These are phyloP conservation scores for Pemphredon lugubris DNA, from an alignment of 2,888 invertebrate species.

Conservation along the genomic window DNA sequence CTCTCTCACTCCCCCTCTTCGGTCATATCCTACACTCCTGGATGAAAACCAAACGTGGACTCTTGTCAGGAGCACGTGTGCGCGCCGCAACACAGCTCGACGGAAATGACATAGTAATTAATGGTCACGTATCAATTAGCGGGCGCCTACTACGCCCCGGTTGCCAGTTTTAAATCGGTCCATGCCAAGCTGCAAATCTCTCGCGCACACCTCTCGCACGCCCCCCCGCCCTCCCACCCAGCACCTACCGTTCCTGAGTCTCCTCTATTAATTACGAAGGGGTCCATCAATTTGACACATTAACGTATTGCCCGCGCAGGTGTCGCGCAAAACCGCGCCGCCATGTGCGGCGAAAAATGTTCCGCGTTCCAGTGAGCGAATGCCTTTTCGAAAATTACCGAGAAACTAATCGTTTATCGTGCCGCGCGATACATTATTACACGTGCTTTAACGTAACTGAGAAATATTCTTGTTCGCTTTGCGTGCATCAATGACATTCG, in stretches of 20 bases:
- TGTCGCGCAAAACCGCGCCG: conserved; percentile 72
- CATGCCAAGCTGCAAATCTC: conserved; percentile 60
- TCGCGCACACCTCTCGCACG: conserved; percentile 16
- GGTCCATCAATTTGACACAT: conserved; percentile 80
- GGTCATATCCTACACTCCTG: conserved; percentile 13
- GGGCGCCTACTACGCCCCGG: conserved; percentile 67
- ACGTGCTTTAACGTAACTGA: neutral
- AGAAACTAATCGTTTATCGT: conserved; percentile 47
- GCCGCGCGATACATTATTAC: neutral
- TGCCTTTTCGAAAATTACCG: conserved; percentile 52
- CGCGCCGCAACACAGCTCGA: conserved; percentile 73
- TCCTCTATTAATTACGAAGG: conserved; percentile 79
- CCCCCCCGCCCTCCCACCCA: neutral
- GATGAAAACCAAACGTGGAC: conserved; percentile 42
- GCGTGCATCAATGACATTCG: neutral
- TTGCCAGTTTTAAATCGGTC: conserved; percentile 75
- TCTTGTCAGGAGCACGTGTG: conserved; percentile 77
- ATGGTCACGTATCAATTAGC: conserved; percentile 80
- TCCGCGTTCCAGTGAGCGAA: conserved; percentile 45
- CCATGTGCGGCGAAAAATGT: conserved; percentile 66
- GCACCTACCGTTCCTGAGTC: conserved; percentile 35
- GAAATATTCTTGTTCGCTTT: neutral
- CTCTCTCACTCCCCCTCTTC: conserved; percentile 4
- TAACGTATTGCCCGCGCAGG: conserved; percentile 80
- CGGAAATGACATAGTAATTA: conserved; percentile 80